Evolutionary conservation across 2,888 invertebrate species (phyloP).

Genomic region (Meliscaeva auricollis): DNA sequence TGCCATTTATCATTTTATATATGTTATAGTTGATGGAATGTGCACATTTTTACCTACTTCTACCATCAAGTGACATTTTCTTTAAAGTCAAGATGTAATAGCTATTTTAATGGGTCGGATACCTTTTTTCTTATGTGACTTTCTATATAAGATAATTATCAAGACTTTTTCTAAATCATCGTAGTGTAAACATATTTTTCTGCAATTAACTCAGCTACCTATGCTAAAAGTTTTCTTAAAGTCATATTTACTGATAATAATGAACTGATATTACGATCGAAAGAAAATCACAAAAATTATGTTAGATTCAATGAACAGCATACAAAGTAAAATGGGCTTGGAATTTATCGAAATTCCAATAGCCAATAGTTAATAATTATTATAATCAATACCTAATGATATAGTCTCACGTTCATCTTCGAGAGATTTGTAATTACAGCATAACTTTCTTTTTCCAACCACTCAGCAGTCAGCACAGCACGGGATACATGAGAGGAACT

Average conservation of each 20-base stretch:
- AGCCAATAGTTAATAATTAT: conserved; percentile 36
- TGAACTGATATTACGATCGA: conserved; percentile 26
- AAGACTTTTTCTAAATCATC: conserved; percentile 44
- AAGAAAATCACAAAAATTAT: background rate
- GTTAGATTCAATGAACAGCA: conserved; percentile 2
- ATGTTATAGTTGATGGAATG: conserved; percentile 15
- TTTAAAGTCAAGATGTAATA: background rate
- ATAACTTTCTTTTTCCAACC: conserved; percentile 72
- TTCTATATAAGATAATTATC: conserved; percentile 56
- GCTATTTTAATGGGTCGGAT: background rate
- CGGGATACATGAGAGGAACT: conserved; percentile 29
- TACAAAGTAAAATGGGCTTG: conserved; percentile 9
- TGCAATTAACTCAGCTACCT: conserved; percentile 37
- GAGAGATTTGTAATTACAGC: conserved; percentile 66
- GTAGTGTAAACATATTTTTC: conserved; percentile 45
- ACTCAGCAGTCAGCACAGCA: conserved; percentile 3
- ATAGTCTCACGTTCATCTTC: conserved; percentile 39
- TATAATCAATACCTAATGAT: conserved; percentile 48
- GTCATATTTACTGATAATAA: conserved; percentile 47
- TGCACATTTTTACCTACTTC: background rate
- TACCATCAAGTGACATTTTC: conserved; percentile 36
- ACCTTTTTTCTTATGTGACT: conserved; percentile 20
- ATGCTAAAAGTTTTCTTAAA: conserved; percentile 18
- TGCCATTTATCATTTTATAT: background rate
- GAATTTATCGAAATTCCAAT: conserved; percentile 45